Conservation (phyloP, 2,113 vertebrate genomes). For the Saccopteryx leptura region DNA sequence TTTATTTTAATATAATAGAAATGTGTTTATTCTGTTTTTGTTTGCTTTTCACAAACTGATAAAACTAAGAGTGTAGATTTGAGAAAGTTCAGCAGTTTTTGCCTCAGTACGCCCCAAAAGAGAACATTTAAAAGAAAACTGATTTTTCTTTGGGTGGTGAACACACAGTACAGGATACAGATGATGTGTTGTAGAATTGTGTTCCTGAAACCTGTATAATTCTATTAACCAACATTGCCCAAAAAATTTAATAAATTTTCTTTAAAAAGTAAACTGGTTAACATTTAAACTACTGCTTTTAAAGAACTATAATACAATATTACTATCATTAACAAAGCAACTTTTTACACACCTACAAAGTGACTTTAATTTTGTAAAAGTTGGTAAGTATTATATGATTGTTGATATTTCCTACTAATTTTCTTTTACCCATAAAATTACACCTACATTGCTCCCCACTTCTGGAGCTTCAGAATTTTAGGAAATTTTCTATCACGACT, state of each 20-base stretch:
- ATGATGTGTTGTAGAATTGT: too few relatives aligned
- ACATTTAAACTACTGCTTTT: conserved; percentile 54
- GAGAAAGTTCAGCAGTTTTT: conserved; percentile 34
- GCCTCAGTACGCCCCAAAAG: background rate
- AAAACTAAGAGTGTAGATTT: conserved; percentile 21
- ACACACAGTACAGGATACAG: too few relatives aligned
- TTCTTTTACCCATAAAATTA: conserved; percentile 60
- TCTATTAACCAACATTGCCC: too few relatives aligned
- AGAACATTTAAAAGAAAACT: conserved; percentile 52
- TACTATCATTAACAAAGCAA: conserved; percentile 28
- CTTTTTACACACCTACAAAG: conserved; percentile 31
- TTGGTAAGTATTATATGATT: background rate
- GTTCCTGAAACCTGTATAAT: too few relatives aligned
- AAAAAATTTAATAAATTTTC: too few relatives aligned
- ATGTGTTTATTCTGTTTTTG: conserved; percentile 32
- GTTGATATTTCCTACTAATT: background rate
- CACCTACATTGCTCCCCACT: background rate
- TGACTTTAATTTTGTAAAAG: conserved; percentile 63
- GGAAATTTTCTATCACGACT: background rate
- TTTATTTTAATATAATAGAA: conserved; percentile 49
- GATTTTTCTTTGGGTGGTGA: too few relatives aligned
- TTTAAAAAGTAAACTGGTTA: background rate
- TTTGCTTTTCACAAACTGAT: conserved; percentile 52
- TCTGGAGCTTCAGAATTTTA: conserved; percentile 12
- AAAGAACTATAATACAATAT: conserved; percentile 51